A percentile compares a stretch with the other conserved stretches of the same genome.
These are phyloP conservation scores for Heliconius hermathena DNA, from an alignment of 1,140 invertebrate genomes.

Conservation along the genomic window DNA sequence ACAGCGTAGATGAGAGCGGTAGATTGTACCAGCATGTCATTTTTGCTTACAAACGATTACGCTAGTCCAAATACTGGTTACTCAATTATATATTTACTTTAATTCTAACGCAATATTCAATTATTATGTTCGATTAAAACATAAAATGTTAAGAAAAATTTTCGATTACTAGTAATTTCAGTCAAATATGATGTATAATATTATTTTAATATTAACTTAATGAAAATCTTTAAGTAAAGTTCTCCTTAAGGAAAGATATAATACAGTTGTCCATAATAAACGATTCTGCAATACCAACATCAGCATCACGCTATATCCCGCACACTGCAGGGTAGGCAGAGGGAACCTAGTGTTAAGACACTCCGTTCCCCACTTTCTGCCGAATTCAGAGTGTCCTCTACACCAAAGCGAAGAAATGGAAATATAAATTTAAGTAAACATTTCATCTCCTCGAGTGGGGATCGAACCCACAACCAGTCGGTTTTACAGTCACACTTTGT, in stretches of 20 bases:
- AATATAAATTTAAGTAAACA: too few relatives aligned
- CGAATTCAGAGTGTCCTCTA: too few relatives aligned
- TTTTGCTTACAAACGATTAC: conserved; percentile 22
- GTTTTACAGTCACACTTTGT: too few relatives aligned
- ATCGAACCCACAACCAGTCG: too few relatives aligned
- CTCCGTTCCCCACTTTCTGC: too few relatives aligned
- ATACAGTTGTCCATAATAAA: neutral
- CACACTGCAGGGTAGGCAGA: too few relatives aligned
- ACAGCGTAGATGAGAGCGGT: conserved; percentile 42
- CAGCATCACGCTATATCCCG: too few relatives aligned
- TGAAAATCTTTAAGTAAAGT: neutral
- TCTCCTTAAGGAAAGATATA: neutral
- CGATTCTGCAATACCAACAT: neutral
- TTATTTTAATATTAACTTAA: neutral
- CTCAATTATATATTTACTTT: conserved; percentile 24
- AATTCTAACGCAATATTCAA: neutral
- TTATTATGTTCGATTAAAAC: neutral
- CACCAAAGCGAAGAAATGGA: too few relatives aligned
- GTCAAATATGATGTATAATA: neutral
- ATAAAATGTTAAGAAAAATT: neutral
- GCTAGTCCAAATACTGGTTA: conserved; percentile 34
- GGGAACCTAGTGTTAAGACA: too few relatives aligned
- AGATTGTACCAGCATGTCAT: conserved; percentile 42
- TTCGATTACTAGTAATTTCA: neutral
- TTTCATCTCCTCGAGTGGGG: too few relatives aligned